A percentile compares a stretch with the other conserved stretches of the same genome.
Evolutionary conservation across 2,797 vertebrate genomes (phyloP).

Genomic region (Xyrichtys novacula): DNA sequence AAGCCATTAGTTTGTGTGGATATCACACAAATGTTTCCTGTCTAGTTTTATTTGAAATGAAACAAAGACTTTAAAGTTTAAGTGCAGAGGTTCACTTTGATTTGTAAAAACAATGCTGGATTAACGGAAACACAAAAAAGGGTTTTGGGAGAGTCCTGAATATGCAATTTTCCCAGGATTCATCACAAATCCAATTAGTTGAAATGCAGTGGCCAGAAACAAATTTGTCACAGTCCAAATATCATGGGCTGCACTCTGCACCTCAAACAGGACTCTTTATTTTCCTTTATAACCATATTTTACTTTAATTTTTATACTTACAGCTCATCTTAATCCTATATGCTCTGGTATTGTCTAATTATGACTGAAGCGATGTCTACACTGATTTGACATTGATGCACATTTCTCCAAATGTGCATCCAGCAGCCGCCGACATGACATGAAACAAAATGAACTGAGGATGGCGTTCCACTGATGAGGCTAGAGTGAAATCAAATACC

Average conservation of each 20-base stretch:
- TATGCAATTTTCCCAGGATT: conserved; percentile 1
- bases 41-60: conserved; percentile 22
- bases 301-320: neutral
- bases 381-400: conserved; percentile 50
- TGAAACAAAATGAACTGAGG: conserved; percentile 56
- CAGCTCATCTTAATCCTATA: neutral
- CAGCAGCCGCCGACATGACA: conserved; percentile 35
- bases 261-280: neutral
- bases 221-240: conserved; percentile 18
- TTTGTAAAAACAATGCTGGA: no score
- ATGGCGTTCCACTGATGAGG: conserved; percentile 62
- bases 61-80: neutral
- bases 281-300: neutral
- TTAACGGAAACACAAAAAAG: no score
- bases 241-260: neutral
- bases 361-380: conserved; percentile 39
- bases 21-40: neutral
- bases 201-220: conserved; percentile 17
- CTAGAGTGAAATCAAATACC: conserved; percentile 86
- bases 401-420: conserved; percentile 69
- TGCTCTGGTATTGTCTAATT: conserved; percentile 68
- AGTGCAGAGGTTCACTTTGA: neutral
- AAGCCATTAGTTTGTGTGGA: neutral
- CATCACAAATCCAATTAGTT: conserved; percentile 31
- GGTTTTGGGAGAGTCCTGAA: conserved; percentile 2